Evolutionary conservation across 2,888 invertebrate genomes (phyloP).

Genomic region (Harpalus rufipes): DNA sequence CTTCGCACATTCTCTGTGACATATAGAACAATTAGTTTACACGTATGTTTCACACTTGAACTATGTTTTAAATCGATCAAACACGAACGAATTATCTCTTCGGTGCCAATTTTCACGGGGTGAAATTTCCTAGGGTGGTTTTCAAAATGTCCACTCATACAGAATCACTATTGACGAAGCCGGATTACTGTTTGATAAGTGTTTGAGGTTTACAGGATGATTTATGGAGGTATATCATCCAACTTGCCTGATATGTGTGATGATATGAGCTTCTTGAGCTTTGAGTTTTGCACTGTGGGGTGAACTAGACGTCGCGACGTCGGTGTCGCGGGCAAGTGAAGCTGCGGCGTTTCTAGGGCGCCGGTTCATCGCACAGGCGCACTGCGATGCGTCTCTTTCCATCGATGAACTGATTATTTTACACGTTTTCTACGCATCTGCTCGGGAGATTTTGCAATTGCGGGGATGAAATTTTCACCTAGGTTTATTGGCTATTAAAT

Average conservation of each 20-base stretch:
- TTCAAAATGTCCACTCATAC: not conserved
- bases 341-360: slow-evolving; percentile 69
- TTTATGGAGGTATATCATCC: not conserved
- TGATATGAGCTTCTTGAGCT: slow-evolving; percentile 21
- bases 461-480: not conserved
- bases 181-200: not conserved
- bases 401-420: slow-evolving; percentile 66
- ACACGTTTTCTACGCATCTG: slow-evolving; percentile 57
- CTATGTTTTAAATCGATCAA: slow-evolving; percentile 62
- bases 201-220: not conserved
- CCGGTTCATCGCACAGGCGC: slow-evolving; percentile 70
- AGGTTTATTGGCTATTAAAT: not conserved
- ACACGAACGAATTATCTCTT: slow-evolving; percentile 45
- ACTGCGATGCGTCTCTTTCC: slow-evolving; percentile 43
- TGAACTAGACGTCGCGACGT: slow-evolving; percentile 61
- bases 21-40: slow-evolving; percentile 31
- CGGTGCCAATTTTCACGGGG: not conserved
- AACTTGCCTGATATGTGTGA: slow-evolving; percentile 60
- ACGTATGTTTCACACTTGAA: slow-evolving; percentile 54
- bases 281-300: slow-evolving; percentile 26
- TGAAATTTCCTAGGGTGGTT: not conserved
- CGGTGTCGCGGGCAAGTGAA: slow-evolving; percentile 67
- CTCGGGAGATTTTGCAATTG: slow-evolving; percentile 21
- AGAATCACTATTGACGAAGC: not conserved
- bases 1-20: slow-evolving; percentile 63